Percentiles rank a stretch among this genome's conserved stretches.
Evolutionary conservation across 2,888 invertebrate genomes (phyloP).

Genomic region (Leptopilina drosophilae): DNA sequence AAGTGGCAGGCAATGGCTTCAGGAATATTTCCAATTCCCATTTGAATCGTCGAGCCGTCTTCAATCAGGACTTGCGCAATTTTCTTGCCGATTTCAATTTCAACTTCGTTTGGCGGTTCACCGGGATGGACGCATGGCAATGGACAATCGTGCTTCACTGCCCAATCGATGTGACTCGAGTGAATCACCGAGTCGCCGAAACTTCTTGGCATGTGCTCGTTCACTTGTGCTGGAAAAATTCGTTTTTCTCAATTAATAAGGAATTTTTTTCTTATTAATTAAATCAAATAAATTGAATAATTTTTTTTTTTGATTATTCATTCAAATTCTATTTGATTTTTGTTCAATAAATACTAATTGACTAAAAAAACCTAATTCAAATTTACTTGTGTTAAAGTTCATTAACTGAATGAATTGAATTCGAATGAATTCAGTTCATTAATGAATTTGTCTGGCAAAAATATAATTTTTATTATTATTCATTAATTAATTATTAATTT

Average conservation of each 20-base stretch:
- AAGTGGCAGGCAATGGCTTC: conserved; percentile 80
- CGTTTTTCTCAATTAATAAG: neutral
- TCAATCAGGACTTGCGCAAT: conserved; percentile 81
- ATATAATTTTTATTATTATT: no score
- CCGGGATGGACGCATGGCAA: conserved; percentile 76
- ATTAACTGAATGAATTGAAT: no score
- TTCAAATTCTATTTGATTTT: no score
- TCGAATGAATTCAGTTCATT: no score
- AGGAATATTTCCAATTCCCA: conserved; percentile 83
- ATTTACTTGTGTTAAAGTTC: no score
- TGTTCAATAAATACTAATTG: no score
- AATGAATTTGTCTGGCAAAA: no score
- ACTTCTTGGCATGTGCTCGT: conserved; percentile 81
- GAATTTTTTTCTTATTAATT: neutral
- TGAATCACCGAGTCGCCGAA: conserved; percentile 82
- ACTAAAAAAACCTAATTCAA: no score
- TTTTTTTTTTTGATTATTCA: neutral
- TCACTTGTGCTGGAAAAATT: conserved; percentile 77
- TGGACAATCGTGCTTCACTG: conserved; percentile 77
- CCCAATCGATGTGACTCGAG: conserved; percentile 81
- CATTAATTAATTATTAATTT: no score
- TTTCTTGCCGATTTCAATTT: conserved; percentile 80
- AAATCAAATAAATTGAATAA: no score
- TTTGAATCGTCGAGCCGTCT: conserved; percentile 82
- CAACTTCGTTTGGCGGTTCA: conserved; percentile 76